Evolutionary conservation across 2,797 vertebrate species (phyloP), one percentile per base, ranked within the genome.

Genomic region (Eospalax fontanierii): DNA sequence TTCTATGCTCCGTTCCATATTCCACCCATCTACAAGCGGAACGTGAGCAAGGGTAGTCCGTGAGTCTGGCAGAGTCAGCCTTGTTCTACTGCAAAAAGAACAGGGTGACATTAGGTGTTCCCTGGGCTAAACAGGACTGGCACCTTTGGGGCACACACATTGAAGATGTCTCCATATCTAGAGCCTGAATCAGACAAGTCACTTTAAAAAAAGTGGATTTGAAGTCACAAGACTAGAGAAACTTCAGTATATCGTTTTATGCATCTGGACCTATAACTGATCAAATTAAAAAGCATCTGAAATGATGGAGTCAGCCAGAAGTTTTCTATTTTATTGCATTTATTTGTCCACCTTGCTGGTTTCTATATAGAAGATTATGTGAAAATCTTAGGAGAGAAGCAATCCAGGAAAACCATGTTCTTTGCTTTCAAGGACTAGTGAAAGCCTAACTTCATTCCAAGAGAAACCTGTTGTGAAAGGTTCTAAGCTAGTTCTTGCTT

Each of bases 211-310:
- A 66, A 73, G 76, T 33, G 26, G 24, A 54, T 87, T 35, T 19
- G 8, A 78, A 87, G n/a, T 71, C 54, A 57, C 12, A 22, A 84
- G 65, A 33, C 66, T 22, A 28, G n/a, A 4, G 9, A 40, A 79
- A 12, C 33, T 88, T 68, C 18, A 35, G 68, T 21, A 40, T 40
- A 68, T n/a, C 21, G 28, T 21, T 61, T 18, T 65, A 63, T 63
- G 28, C n/a, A 28, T 66, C 70, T n/a, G 6, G 40, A 57, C 40
- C 43, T 54, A 24, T 86, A 90, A 33, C 22, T 87, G 26, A 84
- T 38, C 59, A 93, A 75, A 79, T 71, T 38, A 82, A 85, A 95
- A 87, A 75, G 84, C 68, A 30, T 89, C 15, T n/a, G 38, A 83
- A 92, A 83, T 43, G 35, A 28, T 4, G 43, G 43, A 59, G 30